A percentile compares a stretch with the other conserved stretches of the same genome.
Conservation (phyloP, 2,888 invertebrate genomes). For the Fragum fragum region DNA sequence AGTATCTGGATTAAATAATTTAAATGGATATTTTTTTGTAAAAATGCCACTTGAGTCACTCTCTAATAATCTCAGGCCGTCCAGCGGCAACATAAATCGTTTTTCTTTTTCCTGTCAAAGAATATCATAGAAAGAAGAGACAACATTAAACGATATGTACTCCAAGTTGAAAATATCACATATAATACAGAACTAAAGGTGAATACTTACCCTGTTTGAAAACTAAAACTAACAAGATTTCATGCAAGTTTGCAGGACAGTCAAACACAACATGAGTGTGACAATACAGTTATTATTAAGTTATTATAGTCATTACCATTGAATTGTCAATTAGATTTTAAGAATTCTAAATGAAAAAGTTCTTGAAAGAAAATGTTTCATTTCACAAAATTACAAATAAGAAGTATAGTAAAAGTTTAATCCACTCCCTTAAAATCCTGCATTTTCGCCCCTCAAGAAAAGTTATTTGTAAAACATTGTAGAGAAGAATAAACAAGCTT, state of each 20-base stretch:
- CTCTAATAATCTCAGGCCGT: slow-evolving; percentile 95
- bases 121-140: slow-evolving; percentile 13
- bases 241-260: not conserved
- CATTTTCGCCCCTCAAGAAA: no score
- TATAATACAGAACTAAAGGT: not conserved
- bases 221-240: not conserved
- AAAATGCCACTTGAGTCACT: slow-evolving; percentile 97
- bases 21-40: slow-evolving; percentile 98
- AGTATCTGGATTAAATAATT: slow-evolving; percentile 98
- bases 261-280: not conserved
- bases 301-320: no score
- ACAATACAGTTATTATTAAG: no score
- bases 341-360: no score
- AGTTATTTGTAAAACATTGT: no score
- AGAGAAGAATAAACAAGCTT: no score
- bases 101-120: slow-evolving; percentile 94
- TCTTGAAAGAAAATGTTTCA: no score
- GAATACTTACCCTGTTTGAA: not conserved
- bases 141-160: not conserved
- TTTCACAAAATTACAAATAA: no score
- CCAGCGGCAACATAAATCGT: slow-evolving; percentile 99
- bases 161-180: not conserved
- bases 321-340: no score
- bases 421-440: no score
- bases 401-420: no score